A percentile compares a stretch with the other conserved stretches of the same genome.
phyloP scores from a whole-genome alignment of 2,888 invertebrate species.

The Margaritifera margaritifera region DNA sequence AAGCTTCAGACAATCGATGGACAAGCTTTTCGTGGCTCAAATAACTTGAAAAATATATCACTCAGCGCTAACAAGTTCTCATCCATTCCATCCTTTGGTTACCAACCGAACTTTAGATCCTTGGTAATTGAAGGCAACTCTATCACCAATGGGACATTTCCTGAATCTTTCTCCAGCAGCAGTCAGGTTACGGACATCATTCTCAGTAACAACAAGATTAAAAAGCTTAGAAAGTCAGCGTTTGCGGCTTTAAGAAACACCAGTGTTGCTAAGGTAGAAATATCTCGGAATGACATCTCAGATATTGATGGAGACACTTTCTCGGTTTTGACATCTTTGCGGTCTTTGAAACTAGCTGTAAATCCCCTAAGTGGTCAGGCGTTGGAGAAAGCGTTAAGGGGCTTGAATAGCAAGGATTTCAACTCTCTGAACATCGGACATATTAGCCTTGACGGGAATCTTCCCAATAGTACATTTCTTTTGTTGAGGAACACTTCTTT shows the following conservation, averaged over 20 bases:
- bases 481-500: slow-evolving; percentile 42
- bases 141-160: slow-evolving; percentile 49
- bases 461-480: slow-evolving; percentile 48
- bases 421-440: slow-evolving; percentile 52
- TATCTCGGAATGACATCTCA: slow-evolving; percentile 47
- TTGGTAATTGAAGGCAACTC: slow-evolving; percentile 50
- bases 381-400: slow-evolving; percentile 36
- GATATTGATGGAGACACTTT: slow-evolving; percentile 41
- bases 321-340: slow-evolving; percentile 31
- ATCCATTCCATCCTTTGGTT: slow-evolving; percentile 34
- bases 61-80: slow-evolving; percentile 45
- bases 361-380: slow-evolving; percentile 46
- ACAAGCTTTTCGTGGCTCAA: slow-evolving; percentile 37
- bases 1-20: slow-evolving; percentile 29
- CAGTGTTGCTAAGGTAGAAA: slow-evolving; percentile 37
- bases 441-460: slow-evolving; percentile 38
- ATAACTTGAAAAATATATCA: slow-evolving; percentile 27
- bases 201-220: slow-evolving; percentile 48
- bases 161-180: slow-evolving; percentile 27
- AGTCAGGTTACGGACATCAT: slow-evolving; percentile 33
- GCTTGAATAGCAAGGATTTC: slow-evolving; percentile 38
- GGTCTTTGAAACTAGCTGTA: slow-evolving; percentile 50
- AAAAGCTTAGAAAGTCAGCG: slow-evolving; percentile 34
- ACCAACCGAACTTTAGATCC: slow-evolving; percentile 33
- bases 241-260: slow-evolving; percentile 38